Evolutionary conservation across 2,888 invertebrate species (phyloP).

Genomic region (Phragmatobia fuliginosa): DNA sequence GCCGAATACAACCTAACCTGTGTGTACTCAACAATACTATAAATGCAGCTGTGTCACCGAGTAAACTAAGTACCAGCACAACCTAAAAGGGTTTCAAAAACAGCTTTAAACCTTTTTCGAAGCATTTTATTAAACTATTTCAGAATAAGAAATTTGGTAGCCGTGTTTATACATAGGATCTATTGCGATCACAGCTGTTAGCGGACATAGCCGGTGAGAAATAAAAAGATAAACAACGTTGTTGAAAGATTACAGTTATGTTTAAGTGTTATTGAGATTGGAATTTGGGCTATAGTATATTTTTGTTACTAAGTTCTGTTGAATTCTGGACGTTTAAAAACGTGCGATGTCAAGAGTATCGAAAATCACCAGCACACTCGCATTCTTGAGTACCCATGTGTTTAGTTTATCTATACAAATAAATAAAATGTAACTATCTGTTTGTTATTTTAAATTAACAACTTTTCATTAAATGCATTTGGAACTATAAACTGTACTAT

Average conservation of each 20-base stretch:
- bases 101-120: neutral
- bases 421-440: no score
- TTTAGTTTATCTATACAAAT: no score
- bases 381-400: no score
- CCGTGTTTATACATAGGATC: neutral
- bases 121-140: neutral
- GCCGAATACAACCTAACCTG: no score
- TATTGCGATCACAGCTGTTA: neutral
- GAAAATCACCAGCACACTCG: neutral
- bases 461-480: no score
- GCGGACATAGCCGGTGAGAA: neutral
- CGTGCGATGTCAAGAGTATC: neutral
- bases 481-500: no score
- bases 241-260: neutral
- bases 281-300: neutral
- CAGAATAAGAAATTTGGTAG: neutral
- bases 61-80: no score
- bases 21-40: no score
- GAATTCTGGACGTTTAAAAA: neutral
- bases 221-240: neutral
- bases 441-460: no score
- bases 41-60: no score
- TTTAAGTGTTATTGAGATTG: slow-evolving; percentile 1
- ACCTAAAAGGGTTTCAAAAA: neutral
- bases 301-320: neutral